Evolutionary conservation across 2,113 vertebrate species (phyloP).

Genomic region (Leptocoma aspasia): DNA sequence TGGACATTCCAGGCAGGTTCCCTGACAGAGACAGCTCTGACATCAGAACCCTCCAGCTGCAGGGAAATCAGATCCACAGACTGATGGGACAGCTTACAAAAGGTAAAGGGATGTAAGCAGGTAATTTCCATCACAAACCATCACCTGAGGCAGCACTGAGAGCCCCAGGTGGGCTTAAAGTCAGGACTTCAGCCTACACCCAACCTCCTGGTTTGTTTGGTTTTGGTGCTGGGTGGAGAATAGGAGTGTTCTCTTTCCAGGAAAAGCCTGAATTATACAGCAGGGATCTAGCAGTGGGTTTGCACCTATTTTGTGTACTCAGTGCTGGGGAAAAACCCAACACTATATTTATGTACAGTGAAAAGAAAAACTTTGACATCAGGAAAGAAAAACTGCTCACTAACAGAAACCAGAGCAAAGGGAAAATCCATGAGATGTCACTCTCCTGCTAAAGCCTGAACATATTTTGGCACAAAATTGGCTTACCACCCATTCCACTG

Average conservation of each 20-base stretch:
- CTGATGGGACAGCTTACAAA: neutral
- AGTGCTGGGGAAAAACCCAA: neutral
- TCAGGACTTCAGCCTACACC: neutral
- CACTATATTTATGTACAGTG: neutral
- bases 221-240: neutral
- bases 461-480: neutral
- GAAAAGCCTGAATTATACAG: neutral
- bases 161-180: neutral
- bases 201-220: neutral
- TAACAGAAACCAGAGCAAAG: neutral
- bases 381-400: neutral
- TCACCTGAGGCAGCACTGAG: neutral
- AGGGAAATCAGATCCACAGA: neutral
- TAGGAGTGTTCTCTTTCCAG: neutral
- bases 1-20: neutral
- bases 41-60: neutral
- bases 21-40: neutral
- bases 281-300: neutral
- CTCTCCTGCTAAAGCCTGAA: neutral
- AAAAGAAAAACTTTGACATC: neutral
- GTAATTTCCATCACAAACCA: neutral
- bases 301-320: neutral
- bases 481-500: neutral
- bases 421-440: neutral
- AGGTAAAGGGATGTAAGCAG: neutral